These are phyloP conservation scores for Pasiphila rectangulata DNA, from an alignment of 2,888 invertebrate species.

Conservation along the genomic window DNA sequence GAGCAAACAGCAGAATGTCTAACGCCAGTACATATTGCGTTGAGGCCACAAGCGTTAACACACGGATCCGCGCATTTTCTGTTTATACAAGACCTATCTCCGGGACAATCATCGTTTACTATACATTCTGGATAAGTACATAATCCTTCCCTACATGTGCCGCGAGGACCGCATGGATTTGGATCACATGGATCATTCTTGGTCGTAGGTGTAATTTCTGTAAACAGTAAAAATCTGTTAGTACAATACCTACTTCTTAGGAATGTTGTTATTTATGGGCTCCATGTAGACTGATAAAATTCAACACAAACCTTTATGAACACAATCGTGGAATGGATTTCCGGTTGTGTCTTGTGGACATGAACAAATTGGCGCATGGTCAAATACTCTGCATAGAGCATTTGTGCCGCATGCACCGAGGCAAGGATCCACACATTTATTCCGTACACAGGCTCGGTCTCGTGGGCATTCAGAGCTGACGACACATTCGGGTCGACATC, in stretches of 20 bases:
- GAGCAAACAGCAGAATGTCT: constrained; percentile 90
- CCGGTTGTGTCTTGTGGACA: constrained; percentile 87
- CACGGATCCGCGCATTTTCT: constrained; percentile 93
- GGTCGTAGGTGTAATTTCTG: constrained; percentile 54
- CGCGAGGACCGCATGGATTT: constrained; percentile 86
- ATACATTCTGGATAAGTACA: constrained; percentile 92
- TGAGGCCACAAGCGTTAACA: constrained; percentile 89
- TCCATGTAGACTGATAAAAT: neutral
- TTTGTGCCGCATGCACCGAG: constrained; percentile 89
- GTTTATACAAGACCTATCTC: constrained; percentile 89
- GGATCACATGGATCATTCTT: constrained; percentile 84
- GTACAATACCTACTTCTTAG: no score
- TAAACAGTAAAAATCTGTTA: constrained; percentile 30
- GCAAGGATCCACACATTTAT: constrained; percentile 91
- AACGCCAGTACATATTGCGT: constrained; percentile 88
- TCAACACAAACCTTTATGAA: constrained; percentile 46
- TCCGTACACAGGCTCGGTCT: constrained; percentile 87
- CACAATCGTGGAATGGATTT: constrained; percentile 90
- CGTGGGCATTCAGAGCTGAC: constrained; percentile 90
- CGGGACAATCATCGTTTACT: constrained; percentile 91
- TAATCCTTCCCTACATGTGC: constrained; percentile 83
- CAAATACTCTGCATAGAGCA: constrained; percentile 84
- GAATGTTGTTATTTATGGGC: no score
- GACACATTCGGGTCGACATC: constrained; percentile 91
- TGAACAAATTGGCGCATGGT: constrained; percentile 85